Evolutionary conservation across 1,140 invertebrate species (phyloP).

Genomic region (Antheraea pernyi): DNA sequence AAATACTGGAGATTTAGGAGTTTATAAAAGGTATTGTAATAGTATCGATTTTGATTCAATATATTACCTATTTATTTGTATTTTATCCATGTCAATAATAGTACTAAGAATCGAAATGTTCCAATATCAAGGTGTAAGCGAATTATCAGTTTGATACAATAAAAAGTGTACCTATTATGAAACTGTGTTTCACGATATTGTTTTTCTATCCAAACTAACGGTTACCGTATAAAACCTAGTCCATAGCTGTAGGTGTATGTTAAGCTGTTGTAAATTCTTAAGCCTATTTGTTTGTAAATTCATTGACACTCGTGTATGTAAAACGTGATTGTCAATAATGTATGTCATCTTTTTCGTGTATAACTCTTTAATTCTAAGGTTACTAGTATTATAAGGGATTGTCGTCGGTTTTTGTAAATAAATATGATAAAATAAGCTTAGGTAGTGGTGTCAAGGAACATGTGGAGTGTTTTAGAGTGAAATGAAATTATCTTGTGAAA

Average conservation of each 20-base stretch:
- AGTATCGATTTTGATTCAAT: no score
- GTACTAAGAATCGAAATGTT: no score
- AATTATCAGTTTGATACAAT: no score
- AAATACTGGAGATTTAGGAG: no score
- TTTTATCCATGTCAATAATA: no score
- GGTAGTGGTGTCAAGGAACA: background rate
- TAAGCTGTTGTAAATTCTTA: slow-evolving; percentile 58
- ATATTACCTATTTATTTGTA: no score
- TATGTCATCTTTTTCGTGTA: slow-evolving; percentile 23
- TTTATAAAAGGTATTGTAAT: no score
- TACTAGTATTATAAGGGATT: background rate
- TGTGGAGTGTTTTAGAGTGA: background rate
- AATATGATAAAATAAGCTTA: slow-evolving; percentile 10
- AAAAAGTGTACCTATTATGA: no score
- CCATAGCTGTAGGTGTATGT: slow-evolving; percentile 44
- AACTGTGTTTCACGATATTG: background rate
- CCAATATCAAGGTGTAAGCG: no score
- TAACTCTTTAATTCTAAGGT: background rate
- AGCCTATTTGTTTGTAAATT: slow-evolving; percentile 16
- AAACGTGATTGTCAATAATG: background rate
- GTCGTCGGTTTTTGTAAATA: slow-evolving; percentile 48
- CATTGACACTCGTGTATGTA: background rate
- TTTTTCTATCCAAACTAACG: slow-evolving; percentile 9
- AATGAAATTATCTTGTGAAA: background rate
- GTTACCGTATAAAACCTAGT: slow-evolving; percentile 69